Base-by-base conservation (phyloP, 1,140 invertebrate species). In the Aphaenogaster ashmeadi region DNA sequence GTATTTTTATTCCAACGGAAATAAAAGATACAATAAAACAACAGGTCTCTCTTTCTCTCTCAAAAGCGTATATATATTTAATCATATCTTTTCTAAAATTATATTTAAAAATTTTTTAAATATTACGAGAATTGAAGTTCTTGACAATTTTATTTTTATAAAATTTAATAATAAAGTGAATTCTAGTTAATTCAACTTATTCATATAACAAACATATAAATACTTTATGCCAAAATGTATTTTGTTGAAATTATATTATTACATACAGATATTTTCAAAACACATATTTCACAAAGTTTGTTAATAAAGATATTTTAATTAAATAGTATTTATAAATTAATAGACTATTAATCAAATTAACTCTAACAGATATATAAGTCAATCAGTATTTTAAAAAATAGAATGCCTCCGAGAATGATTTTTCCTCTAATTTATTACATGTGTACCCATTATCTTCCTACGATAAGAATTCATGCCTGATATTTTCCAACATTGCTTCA, bases 401-500 rank as follows among this genome's bases (percentile, higher is more conserved):
- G 4, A 50, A 33, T 54, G 15, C 41, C 18, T 44, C 8, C 21
- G 15, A 77, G 8, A 60, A 44, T 44, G 47, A 33, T 8, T n/a
- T 1, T 69, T 56, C 13, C 50, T 71, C 6, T 27, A 47, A 72
- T 72, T 83, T 44, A 36, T 62, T 47, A n/a, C 9, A 75, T 60
- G 33, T 5, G 3, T 27, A 18, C 3, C 5, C 18, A 74, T 81
- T 72, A 50, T 50, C 41, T 50, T 33, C 36, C 7, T 38, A 36
- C 9, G n/a, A 27, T 84, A 84, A 84, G 56, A 83, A 83, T 84
- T 50, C 58, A 62, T 41, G 62, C 36, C 44, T 27, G 41, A 3
- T 60, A 60, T 75, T 83, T 84, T 74, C 13, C 54, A 83, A 36
- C 69, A 54, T 75, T 18, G 27, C 54, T 60, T 84, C 33, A 60